Percentiles rank a stretch among this genome's conserved stretches.
These are phyloP conservation scores for Lysandra coridon DNA, from an alignment of 2,888 invertebrate species.

Conservation along the genomic window DNA sequence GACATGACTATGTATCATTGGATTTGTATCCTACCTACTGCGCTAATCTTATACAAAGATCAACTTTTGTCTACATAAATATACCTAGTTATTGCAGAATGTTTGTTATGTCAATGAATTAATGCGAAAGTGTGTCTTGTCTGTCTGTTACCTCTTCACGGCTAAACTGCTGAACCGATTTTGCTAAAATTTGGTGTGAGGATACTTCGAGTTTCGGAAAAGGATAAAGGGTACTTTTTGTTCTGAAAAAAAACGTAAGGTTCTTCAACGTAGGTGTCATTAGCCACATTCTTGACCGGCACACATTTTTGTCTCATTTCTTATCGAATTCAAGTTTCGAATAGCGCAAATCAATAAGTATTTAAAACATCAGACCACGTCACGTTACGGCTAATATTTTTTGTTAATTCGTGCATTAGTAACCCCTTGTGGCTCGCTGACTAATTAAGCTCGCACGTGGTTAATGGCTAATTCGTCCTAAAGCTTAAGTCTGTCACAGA, in stretches of 20 bases:
- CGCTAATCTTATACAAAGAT: background rate
- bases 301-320: no score
- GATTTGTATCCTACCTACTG: background rate
- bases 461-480: background rate
- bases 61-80: background rate
- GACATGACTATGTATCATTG: slow-evolving; percentile 34
- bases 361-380: background rate
- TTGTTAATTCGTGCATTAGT: background rate
- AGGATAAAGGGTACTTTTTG: no score
- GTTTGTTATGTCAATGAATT: background rate
- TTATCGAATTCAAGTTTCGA: no score
- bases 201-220: no score
- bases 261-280: no score
- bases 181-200: no score
- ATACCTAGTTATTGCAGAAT: background rate
- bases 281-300: no score
- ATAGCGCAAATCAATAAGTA: background rate
- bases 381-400: background rate
- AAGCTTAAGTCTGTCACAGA: no score
- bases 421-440: background rate
- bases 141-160: no score
- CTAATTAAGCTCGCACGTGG: background rate
- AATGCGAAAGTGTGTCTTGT: background rate
- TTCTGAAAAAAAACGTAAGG: no score
- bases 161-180: no score